These are phyloP conservation scores for Melieria picta DNA, from an alignment of 2,888 invertebrate genomes.

Conservation along the genomic window DNA sequence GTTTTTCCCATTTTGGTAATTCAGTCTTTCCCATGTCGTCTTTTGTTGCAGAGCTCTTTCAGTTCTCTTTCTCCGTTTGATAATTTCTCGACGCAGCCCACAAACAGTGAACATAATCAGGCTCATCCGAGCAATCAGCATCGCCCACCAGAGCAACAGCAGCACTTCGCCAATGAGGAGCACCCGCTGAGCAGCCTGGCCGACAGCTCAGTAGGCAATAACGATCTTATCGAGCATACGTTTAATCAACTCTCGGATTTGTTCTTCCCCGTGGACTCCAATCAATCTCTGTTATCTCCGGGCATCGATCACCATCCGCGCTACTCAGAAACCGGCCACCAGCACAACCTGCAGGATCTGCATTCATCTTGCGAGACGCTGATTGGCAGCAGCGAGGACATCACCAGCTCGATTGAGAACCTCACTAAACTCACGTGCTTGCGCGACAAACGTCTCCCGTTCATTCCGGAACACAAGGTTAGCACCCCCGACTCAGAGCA, in stretches of 20 bases:
- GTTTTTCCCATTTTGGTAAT: constrained; percentile 39
- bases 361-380: constrained; percentile 52
- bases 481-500: constrained; percentile 51
- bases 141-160: constrained; percentile 54
- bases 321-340: constrained; percentile 42
- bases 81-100: constrained; percentile 63
- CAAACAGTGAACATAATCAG: constrained; percentile 51
- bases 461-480: constrained; percentile 59
- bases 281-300: constrained; percentile 61
- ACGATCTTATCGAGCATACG: constrained; percentile 58
- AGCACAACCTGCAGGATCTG: constrained; percentile 44
- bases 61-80: constrained; percentile 66
- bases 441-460: constrained; percentile 60
- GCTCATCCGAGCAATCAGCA: constrained; percentile 55
- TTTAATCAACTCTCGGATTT: constrained; percentile 60
- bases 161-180: constrained; percentile 52
- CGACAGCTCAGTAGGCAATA: constrained; percentile 56
- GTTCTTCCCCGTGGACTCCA: constrained; percentile 64
- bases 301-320: constrained; percentile 46
- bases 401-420: constrained; percentile 59
- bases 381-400: constrained; percentile 56
- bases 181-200: constrained; percentile 58
- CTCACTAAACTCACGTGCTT: constrained; percentile 59
- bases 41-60: constrained; percentile 64
- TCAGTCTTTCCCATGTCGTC: constrained; percentile 50